Evolutionary conservation across 1,140 invertebrate species (phyloP).

Genomic region (Zaprionus vittiger): DNA sequence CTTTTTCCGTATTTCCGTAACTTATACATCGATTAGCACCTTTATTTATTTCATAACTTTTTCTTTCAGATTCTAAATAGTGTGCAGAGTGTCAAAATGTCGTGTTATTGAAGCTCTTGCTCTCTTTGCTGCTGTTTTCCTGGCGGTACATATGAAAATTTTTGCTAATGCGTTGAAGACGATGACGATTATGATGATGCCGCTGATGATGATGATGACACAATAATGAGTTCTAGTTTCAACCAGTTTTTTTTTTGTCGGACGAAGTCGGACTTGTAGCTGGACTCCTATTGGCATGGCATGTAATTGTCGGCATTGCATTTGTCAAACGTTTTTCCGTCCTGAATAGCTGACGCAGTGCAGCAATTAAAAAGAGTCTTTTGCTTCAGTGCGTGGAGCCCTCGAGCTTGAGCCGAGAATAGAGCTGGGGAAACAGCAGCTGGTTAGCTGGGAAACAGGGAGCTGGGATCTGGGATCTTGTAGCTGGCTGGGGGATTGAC

Average conservation of each 20-base stretch:
- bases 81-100: neutral
- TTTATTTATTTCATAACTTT: no score
- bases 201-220: slow-evolving; percentile 46
- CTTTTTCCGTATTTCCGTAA: no score
- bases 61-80: no score
- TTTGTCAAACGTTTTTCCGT: slow-evolving; percentile 75
- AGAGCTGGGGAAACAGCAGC: slow-evolving; percentile 41
- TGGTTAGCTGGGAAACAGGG: slow-evolving; percentile 20
- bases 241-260: neutral
- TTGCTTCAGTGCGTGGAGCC: slow-evolving; percentile 45
- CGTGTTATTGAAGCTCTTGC: neutral
- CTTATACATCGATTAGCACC: no score
- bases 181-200: slow-evolving; percentile 37
- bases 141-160: slow-evolving; percentile 28
- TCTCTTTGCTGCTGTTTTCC: neutral
- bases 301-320: slow-evolving; percentile 81
- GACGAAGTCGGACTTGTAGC: neutral
- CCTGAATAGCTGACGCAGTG: slow-evolving; percentile 67
- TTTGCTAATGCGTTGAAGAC: slow-evolving; percentile 40
- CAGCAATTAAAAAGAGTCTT: slow-evolving; percentile 74
- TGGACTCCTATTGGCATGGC: slow-evolving; percentile 56
- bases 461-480: slow-evolving; percentile 49
- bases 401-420: slow-evolving; percentile 51
- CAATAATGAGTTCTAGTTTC: slow-evolving; percentile 76
- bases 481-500: slow-evolving; percentile 42